Evolutionary conservation across 2,888 invertebrate genomes (phyloP).

Genomic region (Diachrysia chrysitis): DNA sequence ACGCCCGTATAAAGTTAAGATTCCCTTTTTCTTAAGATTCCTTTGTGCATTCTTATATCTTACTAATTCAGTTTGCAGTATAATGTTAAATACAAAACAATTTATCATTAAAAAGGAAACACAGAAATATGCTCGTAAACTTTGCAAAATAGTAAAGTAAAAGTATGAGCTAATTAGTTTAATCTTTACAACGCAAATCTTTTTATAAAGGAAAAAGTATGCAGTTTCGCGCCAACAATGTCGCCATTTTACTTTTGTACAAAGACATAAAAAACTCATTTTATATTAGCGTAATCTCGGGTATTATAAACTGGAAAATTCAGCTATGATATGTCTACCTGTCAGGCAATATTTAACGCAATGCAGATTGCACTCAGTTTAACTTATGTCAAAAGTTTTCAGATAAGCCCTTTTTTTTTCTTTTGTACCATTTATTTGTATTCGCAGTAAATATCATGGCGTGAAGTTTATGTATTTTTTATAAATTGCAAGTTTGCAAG

Average conservation of each 20-base stretch:
- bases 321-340: neutral
- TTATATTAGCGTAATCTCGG: no score
- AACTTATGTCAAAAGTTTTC: conserved; percentile 31
- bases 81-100: neutral
- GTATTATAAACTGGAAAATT: neutral
- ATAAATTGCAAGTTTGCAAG: neutral
- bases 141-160: no score
- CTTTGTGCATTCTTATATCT: no score
- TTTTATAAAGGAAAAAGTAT: neutral
- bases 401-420: conserved; percentile 23
- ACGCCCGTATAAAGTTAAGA: neutral
- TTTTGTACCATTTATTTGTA: conserved; percentile 16
- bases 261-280: neutral
- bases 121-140: neutral
- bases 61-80: neutral
- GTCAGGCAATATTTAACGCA: conserved; percentile 26
- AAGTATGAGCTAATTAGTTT: neutral
- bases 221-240: neutral
- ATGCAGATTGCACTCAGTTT: conserved; percentile 22
- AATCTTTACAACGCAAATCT: neutral
- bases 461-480: conserved; percentile 7
- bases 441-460: conserved; percentile 15
- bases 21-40: no score
- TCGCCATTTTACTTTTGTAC: neutral
- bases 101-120: neutral